A percentile compares a stretch with the other conserved stretches of the same genome.
These are phyloP conservation scores for Hemichromis elongatus DNA, from an alignment of 2,113 vertebrate genomes.

Conservation along the genomic window DNA sequence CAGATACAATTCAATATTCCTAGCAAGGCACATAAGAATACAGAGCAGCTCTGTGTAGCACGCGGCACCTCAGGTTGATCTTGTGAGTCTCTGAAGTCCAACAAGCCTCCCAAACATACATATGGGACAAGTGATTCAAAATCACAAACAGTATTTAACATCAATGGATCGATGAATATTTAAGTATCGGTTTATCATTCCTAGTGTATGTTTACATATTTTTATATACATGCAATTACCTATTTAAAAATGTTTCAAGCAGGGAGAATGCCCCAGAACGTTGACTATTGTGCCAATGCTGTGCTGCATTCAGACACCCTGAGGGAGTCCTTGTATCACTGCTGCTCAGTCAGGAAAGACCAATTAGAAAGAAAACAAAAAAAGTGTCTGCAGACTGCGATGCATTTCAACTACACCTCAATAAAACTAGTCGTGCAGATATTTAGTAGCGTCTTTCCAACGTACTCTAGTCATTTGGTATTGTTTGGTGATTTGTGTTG, in stretches of 20 bases:
- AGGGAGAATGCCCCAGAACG: background rate
- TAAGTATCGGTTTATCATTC: background rate
- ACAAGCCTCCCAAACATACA: background rate
- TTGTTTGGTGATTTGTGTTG: background rate
- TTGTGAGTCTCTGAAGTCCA: background rate
- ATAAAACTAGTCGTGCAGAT: background rate
- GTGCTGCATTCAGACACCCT: background rate
- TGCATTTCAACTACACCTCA: background rate
- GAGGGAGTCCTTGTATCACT: background rate
- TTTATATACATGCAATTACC: background rate
- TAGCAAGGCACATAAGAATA: background rate
- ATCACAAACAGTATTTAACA: background rate
- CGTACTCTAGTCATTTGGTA: background rate
- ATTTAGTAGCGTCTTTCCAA: background rate
- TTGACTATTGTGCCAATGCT: conserved; percentile 4
- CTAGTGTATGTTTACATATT: background rate
- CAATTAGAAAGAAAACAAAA: background rate
- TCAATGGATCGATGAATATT: background rate
- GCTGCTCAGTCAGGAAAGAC: background rate
- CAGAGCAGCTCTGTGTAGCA: too few relatives aligned
- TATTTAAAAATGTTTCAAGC: background rate
- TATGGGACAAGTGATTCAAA: background rate
- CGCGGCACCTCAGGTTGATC: background rate
- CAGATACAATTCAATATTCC: background rate
- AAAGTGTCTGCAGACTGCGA: background rate